A percentile compares a stretch with the other conserved stretches of the same genome.
phyloP scores from a whole-genome alignment of 2,797 vertebrate species.

The Adrianichthys oophorus region DNA sequence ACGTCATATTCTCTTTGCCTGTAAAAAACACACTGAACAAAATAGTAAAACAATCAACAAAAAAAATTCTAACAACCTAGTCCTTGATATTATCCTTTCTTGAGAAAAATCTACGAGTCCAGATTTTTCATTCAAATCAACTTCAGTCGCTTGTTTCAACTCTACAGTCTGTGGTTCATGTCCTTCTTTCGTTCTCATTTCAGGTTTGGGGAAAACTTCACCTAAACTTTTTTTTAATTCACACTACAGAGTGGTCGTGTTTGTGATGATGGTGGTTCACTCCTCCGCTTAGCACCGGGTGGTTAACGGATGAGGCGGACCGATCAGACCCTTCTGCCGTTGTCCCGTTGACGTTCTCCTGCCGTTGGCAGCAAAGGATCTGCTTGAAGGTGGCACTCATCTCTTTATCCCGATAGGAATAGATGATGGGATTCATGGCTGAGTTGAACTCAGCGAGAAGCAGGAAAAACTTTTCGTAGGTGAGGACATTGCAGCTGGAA shows the following conservation, averaged over 20 bases:
- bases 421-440: constrained; percentile 99
- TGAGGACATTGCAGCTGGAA: constrained; percentile 86
- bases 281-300: constrained; percentile 86
- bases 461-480: constrained; percentile 97
- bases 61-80: constrained; percentile 63
- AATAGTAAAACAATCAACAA: constrained; percentile 47
- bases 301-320: constrained; percentile 94
- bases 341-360: constrained; percentile 86
- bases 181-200: constrained; percentile 19
- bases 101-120: constrained; percentile 27
- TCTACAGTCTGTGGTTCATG: constrained; percentile 12
- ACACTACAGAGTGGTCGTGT: constrained; percentile 96
- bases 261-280: constrained; percentile 79
- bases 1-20: constrained; percentile 60
- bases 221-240: constrained; percentile 11
- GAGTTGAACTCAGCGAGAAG: constrained; percentile 98
- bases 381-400: constrained; percentile 98
- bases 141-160: constrained; percentile 5
- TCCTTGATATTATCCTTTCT: constrained; percentile 47
- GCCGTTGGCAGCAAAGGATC: constrained; percentile 95
- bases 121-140: constrained; percentile 3
- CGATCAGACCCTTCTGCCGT: constrained; percentile 90
- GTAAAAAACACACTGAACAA: constrained; percentile 46
- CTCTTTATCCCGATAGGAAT: constrained; percentile 98
- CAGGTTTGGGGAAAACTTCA: constrained; percentile 28